Evolutionary conservation across 2,113 vertebrate genomes (phyloP).

Genomic region (Sinocyclocheilus anshuiensis): DNA sequence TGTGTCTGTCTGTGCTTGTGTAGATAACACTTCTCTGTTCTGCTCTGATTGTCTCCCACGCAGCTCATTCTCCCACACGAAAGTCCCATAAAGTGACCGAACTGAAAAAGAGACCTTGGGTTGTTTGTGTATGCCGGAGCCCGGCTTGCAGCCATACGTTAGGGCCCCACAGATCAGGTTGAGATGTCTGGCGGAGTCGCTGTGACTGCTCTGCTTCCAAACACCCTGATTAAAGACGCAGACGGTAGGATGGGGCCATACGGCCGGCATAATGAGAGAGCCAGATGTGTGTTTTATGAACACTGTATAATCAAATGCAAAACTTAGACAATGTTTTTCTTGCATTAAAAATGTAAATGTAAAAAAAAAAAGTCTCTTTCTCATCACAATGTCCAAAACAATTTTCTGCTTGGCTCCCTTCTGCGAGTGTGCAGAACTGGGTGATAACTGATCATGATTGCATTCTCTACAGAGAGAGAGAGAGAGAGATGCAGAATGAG

Average conservation of each 20-base stretch:
- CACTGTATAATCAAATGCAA: conserved; percentile 74
- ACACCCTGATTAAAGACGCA: conserved; percentile 47
- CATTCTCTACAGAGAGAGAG: conserved; percentile 33
- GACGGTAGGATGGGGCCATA: not conserved
- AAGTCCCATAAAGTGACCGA: conserved; percentile 31
- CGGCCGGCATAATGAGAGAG: conserved; percentile 41
- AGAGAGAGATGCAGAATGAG: not conserved
- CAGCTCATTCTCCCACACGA: conserved; percentile 26
- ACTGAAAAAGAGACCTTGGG: not conserved
- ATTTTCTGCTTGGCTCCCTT: conserved; percentile 78
- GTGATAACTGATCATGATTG: conserved; percentile 49
- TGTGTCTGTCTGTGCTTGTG: conserved; percentile 50
- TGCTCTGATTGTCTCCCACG: conserved; percentile 38
- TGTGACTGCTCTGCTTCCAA: conserved; percentile 32
- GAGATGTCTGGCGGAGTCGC: not conserved
- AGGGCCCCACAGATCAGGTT: conserved; percentile 36
- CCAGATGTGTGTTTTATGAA: conserved; percentile 68
- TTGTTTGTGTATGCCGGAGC: not conserved
- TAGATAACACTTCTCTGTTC: conserved; percentile 32
- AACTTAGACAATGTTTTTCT: conserved; percentile 65
- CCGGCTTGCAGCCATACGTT: conserved; percentile 46
- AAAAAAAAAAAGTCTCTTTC: conserved; percentile 61
- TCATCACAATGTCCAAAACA: conserved; percentile 78
- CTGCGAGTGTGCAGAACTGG: conserved; percentile 25
- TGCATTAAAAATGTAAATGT: conserved; percentile 81